Percentiles rank a stretch among this genome's conserved stretches.
These are phyloP conservation scores for Xanthostigma xanthostigma DNA, from an alignment of 2,888 invertebrate species.

Conservation along the genomic window DNA sequence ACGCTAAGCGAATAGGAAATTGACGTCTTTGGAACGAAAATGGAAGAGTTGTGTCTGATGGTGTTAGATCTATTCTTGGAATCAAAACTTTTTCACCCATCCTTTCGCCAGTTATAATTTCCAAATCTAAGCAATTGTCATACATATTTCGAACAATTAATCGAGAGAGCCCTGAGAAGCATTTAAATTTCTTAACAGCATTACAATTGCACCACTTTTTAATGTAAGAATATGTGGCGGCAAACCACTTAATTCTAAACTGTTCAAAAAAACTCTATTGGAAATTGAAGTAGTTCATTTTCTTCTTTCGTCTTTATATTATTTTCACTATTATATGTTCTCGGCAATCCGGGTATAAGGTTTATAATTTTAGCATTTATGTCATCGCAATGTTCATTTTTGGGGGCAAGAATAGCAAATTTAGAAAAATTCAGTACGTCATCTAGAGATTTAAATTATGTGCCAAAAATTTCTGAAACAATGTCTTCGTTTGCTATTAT, in stretches of 20 bases:
- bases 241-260: background rate
- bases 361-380: background rate
- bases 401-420: background rate
- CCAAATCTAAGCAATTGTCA: slow-evolving; percentile 12
- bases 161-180: slow-evolving; percentile 9
- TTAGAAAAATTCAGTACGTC: no score
- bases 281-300: background rate
- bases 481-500: background rate
- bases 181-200: slow-evolving; percentile 12
- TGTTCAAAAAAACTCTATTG: background rate
- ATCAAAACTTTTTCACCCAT: slow-evolving; percentile 1
- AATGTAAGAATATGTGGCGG: background rate
- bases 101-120: slow-evolving; percentile 1
- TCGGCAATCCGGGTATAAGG: background rate
- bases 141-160: slow-evolving; percentile 12
- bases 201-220: slow-evolving; percentile 7
- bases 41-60: background rate
- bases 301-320: background rate
- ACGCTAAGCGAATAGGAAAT: slow-evolving; percentile 2
- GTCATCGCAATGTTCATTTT: background rate
- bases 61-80: background rate
- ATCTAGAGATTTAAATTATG: no score
- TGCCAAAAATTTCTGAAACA: no score
- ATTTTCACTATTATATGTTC: background rate
- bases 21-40: no score